These are phyloP conservation scores for Rhimphoctona megacephalus DNA, from an alignment of 2,888 invertebrate genomes.

Conservation along the genomic window DNA sequence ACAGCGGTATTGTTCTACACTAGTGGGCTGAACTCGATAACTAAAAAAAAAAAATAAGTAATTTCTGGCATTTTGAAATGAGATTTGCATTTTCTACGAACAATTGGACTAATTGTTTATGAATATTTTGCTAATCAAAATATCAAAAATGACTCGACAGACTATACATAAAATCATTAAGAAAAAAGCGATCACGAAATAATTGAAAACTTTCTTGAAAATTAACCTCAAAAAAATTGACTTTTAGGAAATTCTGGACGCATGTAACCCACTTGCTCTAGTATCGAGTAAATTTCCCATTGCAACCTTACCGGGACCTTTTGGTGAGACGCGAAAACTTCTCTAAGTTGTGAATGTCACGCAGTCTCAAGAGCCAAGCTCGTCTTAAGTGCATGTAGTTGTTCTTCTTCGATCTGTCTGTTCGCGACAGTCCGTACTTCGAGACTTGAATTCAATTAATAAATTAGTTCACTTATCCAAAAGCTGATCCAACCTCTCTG, in stretches of 20 bases:
- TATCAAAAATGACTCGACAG: too few species aligned
- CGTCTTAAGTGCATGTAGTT: not conserved
- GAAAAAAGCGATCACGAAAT: not conserved
- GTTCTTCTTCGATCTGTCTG: not conserved
- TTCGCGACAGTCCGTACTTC: slow-evolving; percentile 21
- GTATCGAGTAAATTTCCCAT: not conserved
- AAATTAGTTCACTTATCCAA: slow-evolving; percentile 52
- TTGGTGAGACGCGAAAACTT: slow-evolving; percentile 9
- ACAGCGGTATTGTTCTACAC: too few species aligned
- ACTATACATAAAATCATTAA: too few species aligned
- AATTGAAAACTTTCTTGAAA: not conserved
- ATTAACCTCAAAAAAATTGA: not conserved
- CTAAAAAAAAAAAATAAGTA: too few species aligned
- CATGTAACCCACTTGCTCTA: not conserved
- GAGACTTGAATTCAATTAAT: slow-evolving; percentile 49
- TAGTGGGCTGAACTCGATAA: too few species aligned
- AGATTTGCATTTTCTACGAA: too few species aligned
- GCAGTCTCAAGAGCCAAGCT: not conserved
- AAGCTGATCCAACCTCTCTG: slow-evolving; percentile 19
- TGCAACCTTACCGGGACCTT: not conserved
- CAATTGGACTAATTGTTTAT: too few species aligned
- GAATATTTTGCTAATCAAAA: too few species aligned
- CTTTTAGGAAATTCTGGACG: not conserved
- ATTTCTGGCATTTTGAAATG: too few species aligned
- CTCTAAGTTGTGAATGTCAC: not conserved